These are phyloP conservation scores for Argynnis bischoffii DNA, from an alignment of 2,888 invertebrate genomes.

Conservation along the genomic window DNA sequence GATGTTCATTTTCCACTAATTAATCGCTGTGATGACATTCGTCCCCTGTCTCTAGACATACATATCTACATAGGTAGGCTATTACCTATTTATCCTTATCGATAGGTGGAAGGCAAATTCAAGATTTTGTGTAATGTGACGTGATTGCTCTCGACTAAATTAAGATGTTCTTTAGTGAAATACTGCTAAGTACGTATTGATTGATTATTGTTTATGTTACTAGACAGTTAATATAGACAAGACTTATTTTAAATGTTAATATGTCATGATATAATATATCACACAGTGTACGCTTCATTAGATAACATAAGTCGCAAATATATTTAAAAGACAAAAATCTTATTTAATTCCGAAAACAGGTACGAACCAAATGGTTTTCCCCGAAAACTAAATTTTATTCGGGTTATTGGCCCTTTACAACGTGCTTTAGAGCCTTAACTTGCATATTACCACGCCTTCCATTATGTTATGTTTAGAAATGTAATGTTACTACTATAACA, in stretches of 20 bases:
- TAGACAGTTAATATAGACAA: no score
- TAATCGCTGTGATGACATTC: slow-evolving; percentile 77
- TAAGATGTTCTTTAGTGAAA: no score
- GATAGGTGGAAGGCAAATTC: slow-evolving; percentile 8
- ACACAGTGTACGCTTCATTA: slow-evolving; percentile 4
- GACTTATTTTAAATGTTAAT: no score
- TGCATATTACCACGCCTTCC: slow-evolving; percentile 8
- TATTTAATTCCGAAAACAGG: slow-evolving; percentile 13
- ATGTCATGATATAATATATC: background rate
- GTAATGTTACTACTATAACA: slow-evolving; percentile 5
- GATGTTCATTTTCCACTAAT: slow-evolving; percentile 81
- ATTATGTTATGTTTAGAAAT: slow-evolving; percentile 15
- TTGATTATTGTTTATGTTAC: no score
- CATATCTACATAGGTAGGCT: slow-evolving; percentile 21
- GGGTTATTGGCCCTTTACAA: slow-evolving; percentile 17
- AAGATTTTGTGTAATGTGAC: slow-evolving; percentile 3
- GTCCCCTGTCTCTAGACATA: slow-evolving; percentile 47
- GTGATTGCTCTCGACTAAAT: background rate
- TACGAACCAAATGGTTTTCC: slow-evolving; percentile 6
- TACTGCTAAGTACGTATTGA: no score
- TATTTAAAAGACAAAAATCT: slow-evolving; percentile 12
- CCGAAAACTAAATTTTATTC: slow-evolving; percentile 19
- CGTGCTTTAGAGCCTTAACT: slow-evolving; percentile 3
- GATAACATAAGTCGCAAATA: slow-evolving; percentile 6
- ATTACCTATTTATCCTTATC: slow-evolving; percentile 7